Evolutionary conservation across 2,888 invertebrate genomes (phyloP).

Genomic region (Trypoxylon attenuatum): DNA sequence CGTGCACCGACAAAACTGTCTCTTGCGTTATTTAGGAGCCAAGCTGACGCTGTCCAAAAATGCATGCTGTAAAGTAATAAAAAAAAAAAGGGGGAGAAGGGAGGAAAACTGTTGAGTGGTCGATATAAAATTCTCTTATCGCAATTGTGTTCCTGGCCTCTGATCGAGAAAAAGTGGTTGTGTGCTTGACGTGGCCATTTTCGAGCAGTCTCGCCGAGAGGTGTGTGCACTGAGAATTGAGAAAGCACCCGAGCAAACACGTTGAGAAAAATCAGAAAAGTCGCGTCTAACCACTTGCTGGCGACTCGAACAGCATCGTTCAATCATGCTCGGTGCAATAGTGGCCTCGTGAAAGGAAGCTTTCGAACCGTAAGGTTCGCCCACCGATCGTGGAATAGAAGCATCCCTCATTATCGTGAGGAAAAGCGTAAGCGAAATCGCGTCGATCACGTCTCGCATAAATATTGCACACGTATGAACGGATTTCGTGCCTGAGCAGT

Average conservation of each 20-base stretch:
- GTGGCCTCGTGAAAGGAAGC: too few relatives aligned
- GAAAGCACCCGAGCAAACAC: neutral
- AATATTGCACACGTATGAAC: slow-evolving; percentile 35
- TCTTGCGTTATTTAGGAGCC: too few relatives aligned
- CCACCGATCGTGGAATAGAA: neutral
- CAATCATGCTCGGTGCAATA: too few relatives aligned
- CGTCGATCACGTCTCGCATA: slow-evolving; percentile 17
- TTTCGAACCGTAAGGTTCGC: neutral
- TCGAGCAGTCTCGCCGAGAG: neutral
- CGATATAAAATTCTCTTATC: too few relatives aligned
- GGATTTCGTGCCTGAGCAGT: slow-evolving; percentile 36
- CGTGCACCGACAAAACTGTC: neutral
- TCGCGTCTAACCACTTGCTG: neutral
- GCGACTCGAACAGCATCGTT: too few relatives aligned
- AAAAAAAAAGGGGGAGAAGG: neutral
- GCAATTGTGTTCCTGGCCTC: too few relatives aligned
- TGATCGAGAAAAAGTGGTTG: too few relatives aligned
- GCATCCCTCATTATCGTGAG: neutral
- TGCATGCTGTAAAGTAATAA: too few relatives aligned
- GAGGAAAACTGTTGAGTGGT: neutral
- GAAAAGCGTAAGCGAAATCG: slow-evolving; percentile 4
- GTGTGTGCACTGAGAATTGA: too few relatives aligned
- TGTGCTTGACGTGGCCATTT: neutral
- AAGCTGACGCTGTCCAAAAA: too few relatives aligned
- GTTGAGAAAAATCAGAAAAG: neutral